Conservation (phyloP, 2,113 vertebrate genomes). For the Mormyrus iriodes region DNA sequence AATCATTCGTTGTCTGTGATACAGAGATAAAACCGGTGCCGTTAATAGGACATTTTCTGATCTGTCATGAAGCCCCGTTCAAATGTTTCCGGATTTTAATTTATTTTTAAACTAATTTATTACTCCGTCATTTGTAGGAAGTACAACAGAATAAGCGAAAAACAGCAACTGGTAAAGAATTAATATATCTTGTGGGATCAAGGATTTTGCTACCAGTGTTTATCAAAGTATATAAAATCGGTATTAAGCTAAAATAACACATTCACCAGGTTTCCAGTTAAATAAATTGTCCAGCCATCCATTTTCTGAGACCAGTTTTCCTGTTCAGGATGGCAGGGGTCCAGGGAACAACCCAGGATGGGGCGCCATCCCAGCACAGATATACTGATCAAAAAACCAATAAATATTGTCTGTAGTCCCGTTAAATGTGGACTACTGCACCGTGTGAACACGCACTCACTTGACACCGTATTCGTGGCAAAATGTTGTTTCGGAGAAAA, state of each 20-base stretch:
- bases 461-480: background rate
- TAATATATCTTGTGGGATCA: background rate
- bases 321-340: background rate
- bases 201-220: background rate
- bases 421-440: background rate
- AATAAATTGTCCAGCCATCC: background rate
- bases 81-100: background rate
- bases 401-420: background rate
- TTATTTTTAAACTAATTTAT: background rate
- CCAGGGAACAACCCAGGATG: background rate
- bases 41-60: no score
- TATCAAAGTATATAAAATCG: background rate
- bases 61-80: background rate
- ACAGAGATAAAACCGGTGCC: no score
- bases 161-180: no score
- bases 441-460: background rate
- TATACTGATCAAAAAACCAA: background rate
- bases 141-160: background rate
- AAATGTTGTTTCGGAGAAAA: background rate
- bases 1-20: no score
- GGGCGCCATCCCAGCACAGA: background rate
- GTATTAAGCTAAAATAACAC: background rate
- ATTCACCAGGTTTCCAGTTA: background rate
- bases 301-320: background rate
- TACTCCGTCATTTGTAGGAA: background rate